A percentile compares a stretch with the other conserved stretches of the same genome.
Evolutionary conservation across 2,113 vertebrate species (phyloP).

Genomic region (Panthera leo): DNA sequence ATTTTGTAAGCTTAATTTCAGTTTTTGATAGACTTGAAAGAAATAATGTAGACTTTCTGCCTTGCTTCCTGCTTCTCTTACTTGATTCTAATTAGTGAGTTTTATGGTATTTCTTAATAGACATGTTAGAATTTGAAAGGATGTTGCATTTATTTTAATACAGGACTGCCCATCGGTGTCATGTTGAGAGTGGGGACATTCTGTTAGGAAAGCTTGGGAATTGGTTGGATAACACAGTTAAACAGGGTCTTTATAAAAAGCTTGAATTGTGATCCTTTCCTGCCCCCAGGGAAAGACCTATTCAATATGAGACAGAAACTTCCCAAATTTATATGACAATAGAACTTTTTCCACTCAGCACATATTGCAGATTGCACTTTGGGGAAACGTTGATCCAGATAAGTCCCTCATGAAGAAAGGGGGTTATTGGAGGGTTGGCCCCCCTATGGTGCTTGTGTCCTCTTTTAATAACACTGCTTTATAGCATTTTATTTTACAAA

Average conservation of each 20-base stretch:
- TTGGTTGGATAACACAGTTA: not conserved
- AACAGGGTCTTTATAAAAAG: not conserved
- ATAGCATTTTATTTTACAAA: not conserved
- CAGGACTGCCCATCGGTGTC: not conserved
- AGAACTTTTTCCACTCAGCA: not conserved
- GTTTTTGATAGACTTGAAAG: constrained; percentile 13
- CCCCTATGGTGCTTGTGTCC: not conserved
- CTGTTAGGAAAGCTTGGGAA: not conserved
- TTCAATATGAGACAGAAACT: not conserved
- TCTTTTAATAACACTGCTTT: not conserved
- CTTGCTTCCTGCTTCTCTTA: not conserved
- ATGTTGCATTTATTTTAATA: not conserved
- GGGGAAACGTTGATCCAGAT: not conserved
- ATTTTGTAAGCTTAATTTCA: constrained; percentile 16
- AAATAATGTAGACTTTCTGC: constrained; percentile 6
- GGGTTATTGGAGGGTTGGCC: not conserved
- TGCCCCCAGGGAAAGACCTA: not conserved
- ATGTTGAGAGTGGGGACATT: not conserved
- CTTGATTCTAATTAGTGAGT: constrained; percentile 31
- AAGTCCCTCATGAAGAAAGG: not conserved
- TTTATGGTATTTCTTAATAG: constrained; percentile 4
- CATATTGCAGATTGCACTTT: not conserved
- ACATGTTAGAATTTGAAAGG: not conserved
- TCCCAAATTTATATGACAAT: not conserved
- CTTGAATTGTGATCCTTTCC: not conserved